Conservation (phyloP, 1,140 invertebrate genomes). For the Diplogasteroides magnus region DNA sequence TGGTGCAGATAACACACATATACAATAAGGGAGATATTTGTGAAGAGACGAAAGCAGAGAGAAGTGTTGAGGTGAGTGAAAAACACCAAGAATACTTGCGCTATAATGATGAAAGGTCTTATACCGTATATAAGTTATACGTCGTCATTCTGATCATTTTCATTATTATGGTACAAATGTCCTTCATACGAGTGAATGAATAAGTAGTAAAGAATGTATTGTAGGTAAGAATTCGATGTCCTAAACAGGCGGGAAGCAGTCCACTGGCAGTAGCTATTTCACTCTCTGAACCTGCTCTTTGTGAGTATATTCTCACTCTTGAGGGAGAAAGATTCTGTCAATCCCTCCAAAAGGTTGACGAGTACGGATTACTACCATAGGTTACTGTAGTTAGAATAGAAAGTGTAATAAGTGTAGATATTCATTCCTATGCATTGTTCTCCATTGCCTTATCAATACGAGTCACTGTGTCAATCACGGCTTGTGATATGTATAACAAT, state of each 20-base stretch:
- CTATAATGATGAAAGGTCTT: too few relatives aligned
- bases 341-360: slow-evolving; percentile 64
- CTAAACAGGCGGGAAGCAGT: background rate
- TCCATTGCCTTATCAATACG: background rate
- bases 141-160: too few relatives aligned
- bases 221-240: slow-evolving; percentile 31
- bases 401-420: too few relatives aligned
- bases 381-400: too few relatives aligned
- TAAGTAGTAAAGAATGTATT: too few relatives aligned
- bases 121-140: too few relatives aligned
- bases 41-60: slow-evolving; percentile 21
- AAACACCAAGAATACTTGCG: too few relatives aligned
- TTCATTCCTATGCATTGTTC: too few relatives aligned
- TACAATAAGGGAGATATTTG: slow-evolving; percentile 32
- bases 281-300: slow-evolving; percentile 79
- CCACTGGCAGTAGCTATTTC: slow-evolving; percentile 71
- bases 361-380: slow-evolving; percentile 47
- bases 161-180: too few relatives aligned
- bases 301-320: slow-evolving; percentile 76
- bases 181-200: too few relatives aligned
- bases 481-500: background rate
- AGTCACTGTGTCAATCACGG: background rate
- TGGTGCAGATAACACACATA: slow-evolving; percentile 24
- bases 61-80: too few relatives aligned
- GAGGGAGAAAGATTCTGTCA: slow-evolving; percentile 74